A percentile compares a stretch with the other conserved stretches of the same genome.
Evolutionary conservation across 2,888 invertebrate genomes (phyloP).

Genomic region (Drosophila bunnanda): DNA sequence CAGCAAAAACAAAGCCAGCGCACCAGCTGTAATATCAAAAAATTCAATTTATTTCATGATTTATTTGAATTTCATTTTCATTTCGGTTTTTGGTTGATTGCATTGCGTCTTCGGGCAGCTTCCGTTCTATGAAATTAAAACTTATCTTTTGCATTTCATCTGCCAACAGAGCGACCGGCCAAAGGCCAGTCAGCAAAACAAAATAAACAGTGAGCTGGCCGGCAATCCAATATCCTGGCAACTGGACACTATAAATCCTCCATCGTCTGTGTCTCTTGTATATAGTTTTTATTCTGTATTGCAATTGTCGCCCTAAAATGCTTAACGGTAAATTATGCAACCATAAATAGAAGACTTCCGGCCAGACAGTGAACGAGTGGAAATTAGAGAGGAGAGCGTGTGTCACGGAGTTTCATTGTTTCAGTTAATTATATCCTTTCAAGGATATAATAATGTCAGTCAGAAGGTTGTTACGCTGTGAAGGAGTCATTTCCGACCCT

Average conservation of each 20-base stretch:
- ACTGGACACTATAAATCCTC: constrained; percentile 63
- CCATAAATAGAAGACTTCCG: constrained; percentile 64
- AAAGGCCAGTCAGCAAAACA: constrained; percentile 5
- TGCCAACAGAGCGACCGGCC: constrained; percentile 30
- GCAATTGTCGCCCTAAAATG: constrained; percentile 74
- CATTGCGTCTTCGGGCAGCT: constrained; percentile 55
- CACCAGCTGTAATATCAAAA: constrained; percentile 68
- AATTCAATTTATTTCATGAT: constrained; percentile 77
- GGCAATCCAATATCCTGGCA: constrained; percentile 71
- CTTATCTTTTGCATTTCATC: constrained; percentile 73
- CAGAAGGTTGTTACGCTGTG: no score
- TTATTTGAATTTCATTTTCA: constrained; percentile 72
- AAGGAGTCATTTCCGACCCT: no score
- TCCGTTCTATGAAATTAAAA: constrained; percentile 63
- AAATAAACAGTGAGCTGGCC: constrained; percentile 38
- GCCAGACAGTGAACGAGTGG: constrained; percentile 39
- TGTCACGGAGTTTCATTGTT: background rate
- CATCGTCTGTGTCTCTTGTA: constrained; percentile 24
- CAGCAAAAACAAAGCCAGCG: constrained; percentile 28
- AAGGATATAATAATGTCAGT: no score
- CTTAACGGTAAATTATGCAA: constrained; percentile 76
- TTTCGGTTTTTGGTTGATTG: constrained; percentile 57
- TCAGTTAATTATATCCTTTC: no score
- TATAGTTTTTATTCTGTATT: constrained; percentile 70
- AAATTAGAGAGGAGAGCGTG: background rate